Evolutionary conservation across 2,888 invertebrate genomes (phyloP).

Genomic region (Alentia gelatinosa): DNA sequence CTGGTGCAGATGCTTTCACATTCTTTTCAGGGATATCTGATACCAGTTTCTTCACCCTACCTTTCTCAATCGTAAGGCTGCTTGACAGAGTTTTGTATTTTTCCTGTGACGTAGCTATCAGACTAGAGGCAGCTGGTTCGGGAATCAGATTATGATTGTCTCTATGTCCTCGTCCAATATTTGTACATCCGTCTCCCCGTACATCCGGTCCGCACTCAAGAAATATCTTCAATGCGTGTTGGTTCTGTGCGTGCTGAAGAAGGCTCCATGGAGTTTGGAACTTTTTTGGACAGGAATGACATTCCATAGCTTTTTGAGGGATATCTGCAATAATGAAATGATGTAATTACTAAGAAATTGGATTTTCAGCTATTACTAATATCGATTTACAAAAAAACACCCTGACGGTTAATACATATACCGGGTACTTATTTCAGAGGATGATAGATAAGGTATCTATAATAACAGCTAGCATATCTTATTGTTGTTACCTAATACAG

Average conservation of each 20-base stretch:
- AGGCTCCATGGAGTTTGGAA: conserved; percentile 76
- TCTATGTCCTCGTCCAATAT: not conserved
- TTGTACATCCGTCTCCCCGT: not conserved
- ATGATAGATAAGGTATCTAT: too few species aligned
- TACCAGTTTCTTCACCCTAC: not conserved
- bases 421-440: too few species aligned
- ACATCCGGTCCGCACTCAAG: conserved; percentile 19
- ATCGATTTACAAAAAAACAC: too few species aligned
- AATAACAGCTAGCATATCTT: too few species aligned
- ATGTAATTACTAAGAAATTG: not conserved
- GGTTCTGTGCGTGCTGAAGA: conserved; percentile 75
- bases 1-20: not conserved
- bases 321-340: not conserved
- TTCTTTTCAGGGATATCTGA: not conserved
- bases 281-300: conserved; percentile 72
- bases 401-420: too few species aligned
- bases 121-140: not conserved
- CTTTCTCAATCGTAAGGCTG: not conserved
- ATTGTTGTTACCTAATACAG: too few species aligned
- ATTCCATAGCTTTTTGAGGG: conserved; percentile 64
- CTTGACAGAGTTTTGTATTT: not conserved
- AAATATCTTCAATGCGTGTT: conserved; percentile 74
- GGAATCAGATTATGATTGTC: not conserved
- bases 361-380: too few species aligned
- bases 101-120: not conserved